Conservation (phyloP, 2,113 vertebrate genomes). For the Ophthalmolycus amberensis region DNA sequence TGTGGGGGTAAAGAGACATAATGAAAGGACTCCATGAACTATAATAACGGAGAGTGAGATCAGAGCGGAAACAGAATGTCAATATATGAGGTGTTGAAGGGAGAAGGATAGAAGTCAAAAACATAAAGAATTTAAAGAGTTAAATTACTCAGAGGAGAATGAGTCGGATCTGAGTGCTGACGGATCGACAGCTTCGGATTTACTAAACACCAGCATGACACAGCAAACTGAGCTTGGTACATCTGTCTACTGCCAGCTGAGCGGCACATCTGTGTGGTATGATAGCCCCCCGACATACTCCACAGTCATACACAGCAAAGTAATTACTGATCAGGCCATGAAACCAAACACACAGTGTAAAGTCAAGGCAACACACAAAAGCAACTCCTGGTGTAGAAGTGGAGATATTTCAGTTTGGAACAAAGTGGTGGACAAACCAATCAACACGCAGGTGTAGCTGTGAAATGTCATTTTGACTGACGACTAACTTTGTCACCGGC, state of each 20-base stretch:
- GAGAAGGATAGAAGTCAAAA: background rate
- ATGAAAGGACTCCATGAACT: slow-evolving; percentile 15
- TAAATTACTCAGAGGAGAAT: slow-evolving; percentile 6
- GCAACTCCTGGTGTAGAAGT: background rate
- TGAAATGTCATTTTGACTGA: background rate
- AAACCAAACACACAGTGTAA: background rate
- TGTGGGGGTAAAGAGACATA: slow-evolving; percentile 14
- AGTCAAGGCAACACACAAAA: background rate
- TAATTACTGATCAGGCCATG: background rate
- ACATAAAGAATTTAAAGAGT: slow-evolving; percentile 15
- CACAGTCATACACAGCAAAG: background rate
- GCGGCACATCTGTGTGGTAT: slow-evolving; percentile 34
- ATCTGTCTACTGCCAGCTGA: slow-evolving; percentile 43
- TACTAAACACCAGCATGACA: slow-evolving; percentile 34
- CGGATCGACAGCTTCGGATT: background rate
- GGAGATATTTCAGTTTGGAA: background rate
- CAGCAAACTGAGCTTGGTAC: slow-evolving; percentile 38
- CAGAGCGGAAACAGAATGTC: slow-evolving; percentile 2
- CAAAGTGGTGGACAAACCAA: background rate
- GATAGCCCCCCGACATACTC: slow-evolving; percentile 12
- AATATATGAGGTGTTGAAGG: background rate
- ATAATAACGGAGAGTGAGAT: background rate
- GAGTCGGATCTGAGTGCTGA: background rate
- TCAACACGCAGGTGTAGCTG: too few relatives aligned
- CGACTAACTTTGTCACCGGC: background rate